A percentile compares a stretch with the other conserved stretches of the same genome.
phyloP scores from a whole-genome alignment of 2,888 invertebrate species.

The Caenorhabditis uteleia region DNA sequence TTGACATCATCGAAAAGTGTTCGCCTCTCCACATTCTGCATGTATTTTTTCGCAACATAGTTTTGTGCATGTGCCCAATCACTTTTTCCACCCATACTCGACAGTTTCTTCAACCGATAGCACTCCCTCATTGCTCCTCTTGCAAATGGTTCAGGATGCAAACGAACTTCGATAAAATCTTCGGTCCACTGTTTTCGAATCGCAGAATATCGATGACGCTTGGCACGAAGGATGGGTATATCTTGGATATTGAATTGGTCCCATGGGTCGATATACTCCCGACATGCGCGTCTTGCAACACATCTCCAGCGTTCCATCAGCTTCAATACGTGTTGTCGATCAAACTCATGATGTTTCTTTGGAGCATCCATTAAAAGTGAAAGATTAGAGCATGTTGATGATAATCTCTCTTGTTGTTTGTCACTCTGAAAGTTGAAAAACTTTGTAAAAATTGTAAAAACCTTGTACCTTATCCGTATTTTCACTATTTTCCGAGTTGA shows the following conservation, averaged over 20 bases:
- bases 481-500: too few species aligned
- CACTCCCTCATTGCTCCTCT: conserved; percentile 75
- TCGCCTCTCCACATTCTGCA: conserved; percentile 70
- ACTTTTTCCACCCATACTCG: conserved; percentile 69
- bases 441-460: too few species aligned
- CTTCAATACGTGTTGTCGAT: conserved; percentile 14
- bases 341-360: conserved; percentile 10
- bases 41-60: conserved; percentile 74
- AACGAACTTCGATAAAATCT: conserved; percentile 72
- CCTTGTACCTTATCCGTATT: too few species aligned
- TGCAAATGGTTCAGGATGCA: conserved; percentile 72
- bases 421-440: too few species aligned
- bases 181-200: conserved; percentile 72
- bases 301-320: conserved; percentile 43
- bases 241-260: conserved; percentile 72
- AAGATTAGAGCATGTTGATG: conserved; percentile 3
- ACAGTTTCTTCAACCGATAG: conserved; percentile 73
- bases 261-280: conserved; percentile 72
- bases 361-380: background rate
- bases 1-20: conserved; percentile 75
- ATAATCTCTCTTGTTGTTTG: too few species aligned
- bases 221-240: conserved; percentile 71
- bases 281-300: conserved; percentile 32
- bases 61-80: conserved; percentile 74
- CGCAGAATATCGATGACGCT: conserved; percentile 73